Conservation (phyloP, 2,113 vertebrate species). For the Centropus unirufus region DNA sequence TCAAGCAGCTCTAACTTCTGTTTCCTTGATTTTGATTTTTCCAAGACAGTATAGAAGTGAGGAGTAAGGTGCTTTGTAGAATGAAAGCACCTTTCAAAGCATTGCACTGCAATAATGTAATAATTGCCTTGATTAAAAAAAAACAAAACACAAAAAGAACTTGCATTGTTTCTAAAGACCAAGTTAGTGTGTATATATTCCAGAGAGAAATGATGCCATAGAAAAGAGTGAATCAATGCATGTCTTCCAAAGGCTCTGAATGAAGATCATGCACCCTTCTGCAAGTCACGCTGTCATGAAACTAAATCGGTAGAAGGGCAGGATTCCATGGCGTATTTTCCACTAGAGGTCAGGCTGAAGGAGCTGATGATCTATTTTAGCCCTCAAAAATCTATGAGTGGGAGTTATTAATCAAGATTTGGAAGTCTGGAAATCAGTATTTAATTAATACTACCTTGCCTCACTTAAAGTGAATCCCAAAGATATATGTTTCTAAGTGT, state of each 20-base stretch:
- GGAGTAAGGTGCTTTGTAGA: not conserved
- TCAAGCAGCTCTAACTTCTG: not conserved
- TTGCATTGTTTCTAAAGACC: not conserved
- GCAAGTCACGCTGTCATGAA: not conserved
- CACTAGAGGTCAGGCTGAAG: slow-evolving; percentile 65
- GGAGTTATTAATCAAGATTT: not conserved
- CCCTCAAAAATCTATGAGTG: not conserved
- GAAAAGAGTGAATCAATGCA: not conserved
- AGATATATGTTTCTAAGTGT: not conserved
- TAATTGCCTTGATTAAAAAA: not conserved
- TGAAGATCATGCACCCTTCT: not conserved
- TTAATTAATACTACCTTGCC: not conserved
- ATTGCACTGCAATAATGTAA: not conserved
- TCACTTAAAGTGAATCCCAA: not conserved
- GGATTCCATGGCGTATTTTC: not conserved
- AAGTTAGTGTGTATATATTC: not conserved
- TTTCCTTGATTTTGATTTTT: not conserved
- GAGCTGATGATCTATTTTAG: slow-evolving; percentile 26
- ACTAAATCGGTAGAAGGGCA: not conserved
- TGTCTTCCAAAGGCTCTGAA: not conserved
- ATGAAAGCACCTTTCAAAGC: not conserved
- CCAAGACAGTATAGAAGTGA: not conserved
- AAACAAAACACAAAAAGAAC: not conserved
- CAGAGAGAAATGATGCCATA: not conserved
- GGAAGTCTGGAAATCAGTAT: not conserved